phyloP scores from a whole-genome alignment of 2,113 vertebrate genomes.

The Sapajus apella region DNA sequence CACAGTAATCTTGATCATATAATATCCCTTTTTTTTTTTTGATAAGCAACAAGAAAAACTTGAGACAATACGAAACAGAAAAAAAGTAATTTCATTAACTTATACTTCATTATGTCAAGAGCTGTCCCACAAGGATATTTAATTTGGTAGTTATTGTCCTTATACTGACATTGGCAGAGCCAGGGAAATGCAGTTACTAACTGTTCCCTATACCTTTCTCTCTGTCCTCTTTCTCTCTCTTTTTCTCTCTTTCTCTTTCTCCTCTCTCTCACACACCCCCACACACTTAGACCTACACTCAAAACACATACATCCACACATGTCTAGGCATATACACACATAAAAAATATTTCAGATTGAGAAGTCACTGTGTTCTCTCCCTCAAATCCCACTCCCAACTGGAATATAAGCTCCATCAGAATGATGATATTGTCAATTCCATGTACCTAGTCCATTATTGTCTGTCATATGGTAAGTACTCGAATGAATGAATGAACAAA shows the following conservation, averaged over 20 bases:
- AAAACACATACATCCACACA: neutral
- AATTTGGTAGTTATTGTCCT: constrained; percentile 16
- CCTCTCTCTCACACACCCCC: neutral
- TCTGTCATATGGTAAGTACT: neutral
- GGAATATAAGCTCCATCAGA: neutral
- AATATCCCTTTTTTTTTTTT: neutral
- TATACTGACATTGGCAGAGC: neutral
- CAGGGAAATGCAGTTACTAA: neutral
- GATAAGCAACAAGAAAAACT: neutral
- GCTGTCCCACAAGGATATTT: neutral
- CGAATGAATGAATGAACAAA: neutral
- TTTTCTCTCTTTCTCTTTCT: neutral
- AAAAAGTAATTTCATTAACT: neutral
- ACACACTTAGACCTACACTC: neutral
- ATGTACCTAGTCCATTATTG: neutral
- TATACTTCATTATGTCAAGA: neutral
- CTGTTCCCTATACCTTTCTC: neutral
- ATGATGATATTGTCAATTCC: neutral
- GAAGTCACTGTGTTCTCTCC: neutral
- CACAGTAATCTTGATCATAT: neutral
- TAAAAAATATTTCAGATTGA: constrained; percentile 25
- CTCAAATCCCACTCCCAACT: neutral
- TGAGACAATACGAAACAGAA: constrained; percentile 3
- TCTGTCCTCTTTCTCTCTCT: neutral
- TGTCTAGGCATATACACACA: neutral